phyloP scores from a whole-genome alignment of 2,113 vertebrate genomes.

The Silurus asotus region DNA sequence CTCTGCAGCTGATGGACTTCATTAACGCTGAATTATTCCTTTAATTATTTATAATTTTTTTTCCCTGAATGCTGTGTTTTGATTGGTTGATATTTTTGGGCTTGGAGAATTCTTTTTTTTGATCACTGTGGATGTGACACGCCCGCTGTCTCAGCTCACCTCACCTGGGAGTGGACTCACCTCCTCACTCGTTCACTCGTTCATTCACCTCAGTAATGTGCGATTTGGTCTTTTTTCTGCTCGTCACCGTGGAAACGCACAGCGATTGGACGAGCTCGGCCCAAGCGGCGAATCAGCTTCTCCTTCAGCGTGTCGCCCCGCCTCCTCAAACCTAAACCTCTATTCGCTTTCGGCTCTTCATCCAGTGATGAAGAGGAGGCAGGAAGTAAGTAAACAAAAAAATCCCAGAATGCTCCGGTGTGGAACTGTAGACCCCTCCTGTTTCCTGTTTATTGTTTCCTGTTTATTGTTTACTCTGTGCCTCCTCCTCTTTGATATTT shows the following conservation, averaged over 20 bases:
- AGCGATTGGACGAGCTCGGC: conserved; percentile 71
- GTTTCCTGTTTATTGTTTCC: not conserved
- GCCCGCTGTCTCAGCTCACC: not conserved
- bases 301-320: conserved; percentile 84
- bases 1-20: not conserved
- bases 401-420: conserved; percentile 11
- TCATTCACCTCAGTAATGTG: not conserved
- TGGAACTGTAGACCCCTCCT: not conserved
- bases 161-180: conserved; percentile 16
- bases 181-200: not conserved
- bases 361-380: conserved; percentile 83
- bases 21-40: not conserved
- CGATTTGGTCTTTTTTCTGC: conserved; percentile 5
- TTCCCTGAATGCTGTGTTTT: not conserved
- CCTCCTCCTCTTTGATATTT: too few relatives aligned
- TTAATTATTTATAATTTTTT: not conserved
- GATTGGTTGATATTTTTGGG: not conserved
- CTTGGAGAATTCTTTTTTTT: not conserved
- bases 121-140: not conserved
- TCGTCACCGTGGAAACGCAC: conserved; percentile 56
- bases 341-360: conserved; percentile 86
- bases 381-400: conserved; percentile 80
- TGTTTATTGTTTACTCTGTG: not conserved
- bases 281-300: conserved; percentile 80
- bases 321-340: conserved; percentile 85